Percentiles rank a stretch among this genome's conserved stretches.
phyloP scores from a whole-genome alignment of 2,797 vertebrate species.

The Enoplosus armatus region DNA sequence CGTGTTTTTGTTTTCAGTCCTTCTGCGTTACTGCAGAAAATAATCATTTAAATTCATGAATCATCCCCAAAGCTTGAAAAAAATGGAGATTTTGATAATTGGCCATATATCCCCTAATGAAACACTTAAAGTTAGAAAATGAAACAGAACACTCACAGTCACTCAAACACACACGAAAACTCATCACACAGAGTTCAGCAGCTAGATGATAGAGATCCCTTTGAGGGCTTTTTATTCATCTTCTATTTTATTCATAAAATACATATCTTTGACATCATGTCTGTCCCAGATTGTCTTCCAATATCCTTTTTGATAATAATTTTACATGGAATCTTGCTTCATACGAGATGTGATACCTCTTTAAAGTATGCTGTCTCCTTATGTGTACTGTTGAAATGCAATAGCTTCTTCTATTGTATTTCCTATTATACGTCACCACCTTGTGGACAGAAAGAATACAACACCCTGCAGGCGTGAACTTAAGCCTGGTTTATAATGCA shows the following conservation, averaged over 20 bases:
- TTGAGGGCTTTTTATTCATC: neutral
- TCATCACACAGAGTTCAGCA: neutral
- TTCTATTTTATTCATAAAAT: neutral
- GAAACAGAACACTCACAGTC: neutral
- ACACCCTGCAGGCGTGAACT: slow-evolving; percentile 20
- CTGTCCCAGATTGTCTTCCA: neutral
- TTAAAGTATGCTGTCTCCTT: neutral
- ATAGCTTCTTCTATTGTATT: neutral
- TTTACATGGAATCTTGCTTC: neutral
- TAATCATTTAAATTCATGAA: neutral
- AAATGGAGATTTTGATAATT: neutral
- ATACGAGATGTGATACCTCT: neutral
- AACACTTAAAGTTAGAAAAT: neutral
- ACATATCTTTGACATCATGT: neutral
- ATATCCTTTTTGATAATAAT: neutral
- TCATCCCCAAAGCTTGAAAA: neutral
- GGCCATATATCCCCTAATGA: neutral
- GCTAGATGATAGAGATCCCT: neutral
- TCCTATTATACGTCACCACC: slow-evolving; percentile 62
- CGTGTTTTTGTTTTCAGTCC: neutral
- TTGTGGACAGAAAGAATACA: slow-evolving; percentile 61
- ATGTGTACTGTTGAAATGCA: neutral
- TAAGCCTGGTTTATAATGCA: neutral
- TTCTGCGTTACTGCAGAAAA: neutral
- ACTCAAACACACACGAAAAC: neutral